These are phyloP conservation scores for Ceramica pisi DNA, from an alignment of 2,888 invertebrate genomes.

Conservation along the genomic window DNA sequence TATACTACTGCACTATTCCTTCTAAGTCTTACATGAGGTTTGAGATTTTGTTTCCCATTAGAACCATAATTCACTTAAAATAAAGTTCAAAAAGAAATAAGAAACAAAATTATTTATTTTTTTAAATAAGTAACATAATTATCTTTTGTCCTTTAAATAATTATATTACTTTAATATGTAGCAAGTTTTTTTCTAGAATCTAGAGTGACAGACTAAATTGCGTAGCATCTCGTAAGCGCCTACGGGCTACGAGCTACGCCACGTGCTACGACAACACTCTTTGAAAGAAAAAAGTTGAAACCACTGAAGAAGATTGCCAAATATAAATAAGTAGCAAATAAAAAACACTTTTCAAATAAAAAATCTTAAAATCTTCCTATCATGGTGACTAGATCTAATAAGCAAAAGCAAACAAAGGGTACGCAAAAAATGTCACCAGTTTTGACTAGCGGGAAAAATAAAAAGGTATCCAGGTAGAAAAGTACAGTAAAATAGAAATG, in stretches of 20 bases:
- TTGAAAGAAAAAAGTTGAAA: background rate
- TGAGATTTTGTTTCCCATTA: background rate
- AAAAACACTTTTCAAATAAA: background rate
- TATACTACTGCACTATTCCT: background rate
- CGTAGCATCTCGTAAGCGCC: conserved; percentile 33
- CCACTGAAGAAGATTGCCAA: no score
- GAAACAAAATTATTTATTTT: no score
- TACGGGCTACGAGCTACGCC: conserved; percentile 18
- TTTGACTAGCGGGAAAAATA: background rate
- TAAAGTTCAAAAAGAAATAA: no score
- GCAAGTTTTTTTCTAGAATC: no score
- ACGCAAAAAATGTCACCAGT: background rate
- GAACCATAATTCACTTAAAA: no score
- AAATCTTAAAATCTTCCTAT: background rate
- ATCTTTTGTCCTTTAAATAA: no score
- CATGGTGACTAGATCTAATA: background rate
- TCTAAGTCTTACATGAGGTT: background rate
- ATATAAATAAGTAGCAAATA: no score
- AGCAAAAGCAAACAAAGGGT: background rate
- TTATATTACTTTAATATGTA: no score
- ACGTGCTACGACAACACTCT: conserved; percentile 3
- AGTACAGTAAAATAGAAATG: conserved; percentile 27
- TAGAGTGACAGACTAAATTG: background rate
- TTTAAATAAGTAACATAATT: no score
- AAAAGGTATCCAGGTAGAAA: background rate